A percentile compares a stretch with the other conserved stretches of the same genome.
Conservation (phyloP, 2,797 vertebrate species). For the Macropus fuliginosus region DNA sequence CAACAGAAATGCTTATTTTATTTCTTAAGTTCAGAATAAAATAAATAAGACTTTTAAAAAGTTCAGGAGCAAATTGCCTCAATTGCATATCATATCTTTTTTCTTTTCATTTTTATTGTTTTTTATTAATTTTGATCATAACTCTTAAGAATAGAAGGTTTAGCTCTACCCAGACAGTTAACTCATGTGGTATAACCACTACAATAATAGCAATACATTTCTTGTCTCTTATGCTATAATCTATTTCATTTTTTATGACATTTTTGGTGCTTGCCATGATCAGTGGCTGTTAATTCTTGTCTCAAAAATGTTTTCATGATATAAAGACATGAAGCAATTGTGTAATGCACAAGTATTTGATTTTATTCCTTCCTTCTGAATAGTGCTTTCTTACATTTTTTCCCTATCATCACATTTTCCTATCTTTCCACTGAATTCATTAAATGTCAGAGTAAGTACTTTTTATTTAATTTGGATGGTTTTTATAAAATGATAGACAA, state of each 20-base stretch:
- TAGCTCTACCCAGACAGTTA: background rate
- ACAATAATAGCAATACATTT: background rate
- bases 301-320: background rate
- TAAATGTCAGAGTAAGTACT: background rate
- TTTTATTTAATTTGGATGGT: background rate
- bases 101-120: background rate
- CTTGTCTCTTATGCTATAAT: background rate
- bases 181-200: background rate
- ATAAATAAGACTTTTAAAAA: no score
- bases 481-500: background rate
- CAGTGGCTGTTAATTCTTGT: background rate
- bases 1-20: background rate
- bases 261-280: background rate
- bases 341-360: background rate
- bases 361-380: background rate
- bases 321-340: background rate
- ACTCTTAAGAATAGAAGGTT: background rate
- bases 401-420: background rate
- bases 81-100: background rate
- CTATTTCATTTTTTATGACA: background rate
- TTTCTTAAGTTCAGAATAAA: background rate
- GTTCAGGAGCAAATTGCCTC: background rate
- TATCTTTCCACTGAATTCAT: background rate
- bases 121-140: background rate
- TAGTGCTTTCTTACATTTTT: background rate